Conservation (phyloP, 2,888 invertebrate genomes). For the Epicampocera succincta region DNA sequence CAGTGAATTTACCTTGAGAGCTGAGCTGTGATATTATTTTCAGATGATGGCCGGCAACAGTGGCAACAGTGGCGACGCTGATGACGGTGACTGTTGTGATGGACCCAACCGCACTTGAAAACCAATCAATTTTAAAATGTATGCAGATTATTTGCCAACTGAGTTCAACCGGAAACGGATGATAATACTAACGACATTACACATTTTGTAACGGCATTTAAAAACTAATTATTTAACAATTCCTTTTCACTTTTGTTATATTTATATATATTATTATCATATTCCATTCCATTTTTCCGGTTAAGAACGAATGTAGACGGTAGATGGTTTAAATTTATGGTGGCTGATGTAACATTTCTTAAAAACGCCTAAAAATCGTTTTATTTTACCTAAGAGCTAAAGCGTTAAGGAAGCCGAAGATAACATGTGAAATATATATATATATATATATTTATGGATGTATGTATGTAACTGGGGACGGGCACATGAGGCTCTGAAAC, state of each 20-base stretch:
- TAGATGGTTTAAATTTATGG: conserved; percentile 8
- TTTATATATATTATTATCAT: conserved; percentile 1
- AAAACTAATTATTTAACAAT: conserved; percentile 55
- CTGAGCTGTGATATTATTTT: conserved; percentile 45
- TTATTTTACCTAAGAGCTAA: too few species aligned
- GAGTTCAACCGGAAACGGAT: conserved; percentile 62
- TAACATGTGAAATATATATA: too few species aligned
- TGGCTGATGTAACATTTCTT: too few species aligned
- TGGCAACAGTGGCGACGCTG: background rate
- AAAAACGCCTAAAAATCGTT: too few species aligned
- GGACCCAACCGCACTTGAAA: conserved; percentile 61
- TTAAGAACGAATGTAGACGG: background rate
- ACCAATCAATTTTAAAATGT: conserved; percentile 59
- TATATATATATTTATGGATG: too few species aligned
- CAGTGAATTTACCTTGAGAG: conserved; percentile 63
- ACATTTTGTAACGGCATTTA: conserved; percentile 43
- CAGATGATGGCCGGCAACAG: conserved; percentile 23
- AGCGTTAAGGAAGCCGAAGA: too few species aligned
- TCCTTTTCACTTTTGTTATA: conserved; percentile 39
- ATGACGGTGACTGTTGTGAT: conserved; percentile 35
- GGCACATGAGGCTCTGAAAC: too few species aligned
- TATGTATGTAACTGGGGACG: too few species aligned
- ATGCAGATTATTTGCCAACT: conserved; percentile 45
- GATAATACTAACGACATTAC: conserved; percentile 56
- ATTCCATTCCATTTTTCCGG: background rate